Base-by-base conservation (phyloP, 2,113 vertebrate species). In the Nipponia nippon region DNA sequence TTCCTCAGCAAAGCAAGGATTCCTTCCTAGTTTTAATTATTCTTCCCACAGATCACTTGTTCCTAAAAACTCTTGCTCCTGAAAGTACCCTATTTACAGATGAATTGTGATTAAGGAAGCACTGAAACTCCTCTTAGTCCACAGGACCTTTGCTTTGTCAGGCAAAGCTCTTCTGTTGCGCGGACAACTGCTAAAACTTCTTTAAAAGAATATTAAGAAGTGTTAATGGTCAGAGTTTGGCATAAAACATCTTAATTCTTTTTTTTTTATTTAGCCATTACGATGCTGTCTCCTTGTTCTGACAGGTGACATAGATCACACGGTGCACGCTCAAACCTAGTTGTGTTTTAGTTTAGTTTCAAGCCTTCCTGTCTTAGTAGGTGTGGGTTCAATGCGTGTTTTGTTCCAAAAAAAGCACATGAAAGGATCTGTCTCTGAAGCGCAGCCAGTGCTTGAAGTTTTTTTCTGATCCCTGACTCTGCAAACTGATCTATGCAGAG, bases 271-370 rank as follows among this genome's bases (percentile, higher is more conserved):
- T 40, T 34, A 79, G 62, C 70, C 23, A 46, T 46, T 46, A 30
- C 1, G 3, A 49, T 14, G 58, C 62, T 13, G 5, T n/a, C 58
- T 71, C 42, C 29, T 76, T n/a, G 30, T 40, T 63, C 72, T 87
- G 49, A 71, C 38, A 29, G 63, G 63, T 70, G 67, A 92, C 16
- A 66, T 5, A 26, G 22, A 80, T 53, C 49, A 86, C 44, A 63
- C 3, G 3, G 27, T 14, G 3, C 16, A 55, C 0, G 0, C 44
- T 36, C 70, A 87, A 22, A n/a, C 17, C 27, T 13, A 63, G 36
- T 4, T 26, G 46, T 47, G 38, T 44, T 95, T 89, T 8, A 66
- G 23, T 56, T 92, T 49, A 32, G 46, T 46, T 93, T 87, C 61
- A 82, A 71, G 65, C 27, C 40, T 56, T 61, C 52, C 63, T 4